Evolutionary conservation across 1,140 invertebrate genomes (phyloP), one percentile per base, ranked within the genome.

Genomic region (Tetragonula clypearis): DNA sequence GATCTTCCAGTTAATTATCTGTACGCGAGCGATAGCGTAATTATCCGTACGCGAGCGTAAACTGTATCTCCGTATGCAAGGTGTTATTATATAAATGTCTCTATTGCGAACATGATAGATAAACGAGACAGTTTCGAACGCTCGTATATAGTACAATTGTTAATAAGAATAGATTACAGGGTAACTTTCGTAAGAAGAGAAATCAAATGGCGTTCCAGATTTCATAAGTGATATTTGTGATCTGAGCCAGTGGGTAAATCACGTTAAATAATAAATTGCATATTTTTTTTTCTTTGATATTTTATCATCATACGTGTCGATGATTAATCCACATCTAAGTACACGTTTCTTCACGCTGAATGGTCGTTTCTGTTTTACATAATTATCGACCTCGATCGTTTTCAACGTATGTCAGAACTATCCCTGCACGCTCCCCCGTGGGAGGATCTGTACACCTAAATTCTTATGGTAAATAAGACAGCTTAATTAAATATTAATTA

Each of bases 401-500:
- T 23, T n/a, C 77, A 72, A 26, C 19, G 14, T 77, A 53, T 56
- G 58, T 62, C 17, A 62, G 11, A 81, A 74, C 76, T 78, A 81
- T 23, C 15, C 17, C 53, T 62, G 21, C 53, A 76, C 69, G 62
- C 26, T 87, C 35, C 21, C 69, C 30, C 21, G 65, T 90, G 55
- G 87, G 85, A 84, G 58, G 85, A 87, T 87, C 79, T 75, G 79
- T 84, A 87, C 84, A 81, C 53, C 80, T 89, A 86, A 89, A 87
- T 84, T 73, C 86, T 66, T 84, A 86, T 86, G 77, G 14, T 69
- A 82, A 90, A 77, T 49, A 49, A 69, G 68, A 53, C 73, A 75
- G 15, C 66, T 77, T 71, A 58, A 86, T 84, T 81, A 84, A 84
- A 89, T 87, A 89, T 90, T 90, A 87, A 90, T 89, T 89, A 71